A percentile compares a stretch with the other conserved stretches of the same genome.
phyloP scores from a whole-genome alignment of 2,113 vertebrate genomes.

The Seriola quinqueradiata region DNA sequence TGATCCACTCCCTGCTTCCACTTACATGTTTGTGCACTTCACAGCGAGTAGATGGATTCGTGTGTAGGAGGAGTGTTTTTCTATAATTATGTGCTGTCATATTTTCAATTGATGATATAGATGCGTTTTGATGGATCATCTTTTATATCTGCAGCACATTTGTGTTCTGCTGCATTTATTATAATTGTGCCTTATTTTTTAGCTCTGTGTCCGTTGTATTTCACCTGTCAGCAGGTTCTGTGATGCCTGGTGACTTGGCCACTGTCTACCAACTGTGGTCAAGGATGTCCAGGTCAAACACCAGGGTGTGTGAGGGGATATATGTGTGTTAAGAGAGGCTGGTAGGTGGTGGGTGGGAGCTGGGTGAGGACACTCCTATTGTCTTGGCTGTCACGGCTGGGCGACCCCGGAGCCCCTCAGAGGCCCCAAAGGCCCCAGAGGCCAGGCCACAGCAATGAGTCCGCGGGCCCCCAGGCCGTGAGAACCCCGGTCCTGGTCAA shows the following conservation, averaged over 20 bases:
- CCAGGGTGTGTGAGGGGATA: constrained; percentile 39
- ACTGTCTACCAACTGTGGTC: constrained; percentile 50
- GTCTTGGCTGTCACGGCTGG: constrained; percentile 81
- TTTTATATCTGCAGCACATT: not conserved
- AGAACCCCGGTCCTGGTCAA: constrained; percentile 80
- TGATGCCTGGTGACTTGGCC: constrained; percentile 19
- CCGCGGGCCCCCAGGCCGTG: constrained; percentile 80
- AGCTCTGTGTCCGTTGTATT: not conserved
- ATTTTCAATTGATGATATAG: constrained; percentile 28
- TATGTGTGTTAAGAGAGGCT: constrained; percentile 58
- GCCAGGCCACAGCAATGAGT: constrained; percentile 77
- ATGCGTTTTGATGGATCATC: constrained; percentile 22
- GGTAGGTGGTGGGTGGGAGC: constrained; percentile 68
- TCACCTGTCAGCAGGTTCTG: not conserved
- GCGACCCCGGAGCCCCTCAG: constrained; percentile 72
- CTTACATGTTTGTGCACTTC: constrained; percentile 55
- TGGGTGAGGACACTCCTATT: constrained; percentile 76
- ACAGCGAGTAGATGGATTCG: constrained; percentile 51
- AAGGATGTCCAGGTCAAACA: constrained; percentile 60
- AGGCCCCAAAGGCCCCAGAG: constrained; percentile 81
- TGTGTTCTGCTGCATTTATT: constrained; percentile 4
- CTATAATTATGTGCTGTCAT: constrained; percentile 47
- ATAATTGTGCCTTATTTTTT: not conserved
- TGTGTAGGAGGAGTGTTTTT: constrained; percentile 59
- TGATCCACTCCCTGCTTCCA: constrained; percentile 58